Percentiles rank a stretch among this genome's conserved stretches.
These are phyloP conservation scores for Mycalesis mineus DNA, from an alignment of 2,888 invertebrate species.

Conservation along the genomic window DNA sequence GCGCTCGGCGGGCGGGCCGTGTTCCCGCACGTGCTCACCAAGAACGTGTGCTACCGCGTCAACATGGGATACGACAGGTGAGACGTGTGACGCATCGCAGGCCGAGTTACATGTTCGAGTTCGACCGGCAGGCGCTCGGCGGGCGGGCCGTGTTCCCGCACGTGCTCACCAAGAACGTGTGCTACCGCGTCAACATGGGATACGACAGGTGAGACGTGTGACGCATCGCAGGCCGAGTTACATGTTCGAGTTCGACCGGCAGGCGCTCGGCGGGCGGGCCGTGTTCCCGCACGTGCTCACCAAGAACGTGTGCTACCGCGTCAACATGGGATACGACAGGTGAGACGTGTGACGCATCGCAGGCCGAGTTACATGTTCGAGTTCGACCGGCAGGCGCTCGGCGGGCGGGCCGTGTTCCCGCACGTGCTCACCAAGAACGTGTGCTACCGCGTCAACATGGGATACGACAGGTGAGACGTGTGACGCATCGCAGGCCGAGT, in stretches of 20 bases:
- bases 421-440: conserved; percentile 95
- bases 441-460: conserved; percentile 92
- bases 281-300: conserved; percentile 94
- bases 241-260: conserved; percentile 78
- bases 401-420: conserved; percentile 88
- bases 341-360: too few species aligned
- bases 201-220: conserved; percentile 49
- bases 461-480: conserved; percentile 73
- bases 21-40: conserved; percentile 94
- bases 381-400: conserved; percentile 81
- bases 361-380: conserved; percentile 44
- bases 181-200: conserved; percentile 92
- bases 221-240: too few species aligned
- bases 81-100: neutral
- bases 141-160: conserved; percentile 92
- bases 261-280: conserved; percentile 81
- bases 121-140: conserved; percentile 81
- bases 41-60: conserved; percentile 91
- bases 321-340: conserved; percentile 87
- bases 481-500: too few species aligned
- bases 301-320: conserved; percentile 91
- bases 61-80: conserved; percentile 86
- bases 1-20: conserved; percentile 83
- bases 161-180: conserved; percentile 91
- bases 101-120: conserved; percentile 48